Conservation (phyloP, 2,888 invertebrate species). For the Sympetrum striolatum region DNA sequence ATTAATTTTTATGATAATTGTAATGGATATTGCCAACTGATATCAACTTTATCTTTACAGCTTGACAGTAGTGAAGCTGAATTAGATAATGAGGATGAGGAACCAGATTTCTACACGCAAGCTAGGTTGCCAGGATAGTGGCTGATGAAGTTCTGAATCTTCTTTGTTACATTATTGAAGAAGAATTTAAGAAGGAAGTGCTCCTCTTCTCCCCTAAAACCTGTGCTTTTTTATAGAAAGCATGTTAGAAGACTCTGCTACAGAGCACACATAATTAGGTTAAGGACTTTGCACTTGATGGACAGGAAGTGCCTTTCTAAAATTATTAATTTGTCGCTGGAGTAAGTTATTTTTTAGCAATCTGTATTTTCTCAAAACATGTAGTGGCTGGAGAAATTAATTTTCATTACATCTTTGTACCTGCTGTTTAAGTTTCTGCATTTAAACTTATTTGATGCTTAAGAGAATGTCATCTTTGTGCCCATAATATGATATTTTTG, state of each 20-base stretch:
- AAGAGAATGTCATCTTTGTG: background rate
- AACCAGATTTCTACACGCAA: conserved; percentile 94
- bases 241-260: conserved; percentile 45
- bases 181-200: background rate
- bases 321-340: background rate
- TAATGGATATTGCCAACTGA: background rate
- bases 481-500: conserved; percentile 3
- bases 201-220: background rate
- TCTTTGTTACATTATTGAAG: background rate
- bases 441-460: background rate
- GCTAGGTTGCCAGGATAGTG: conserved; percentile 80
- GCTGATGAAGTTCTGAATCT: background rate
- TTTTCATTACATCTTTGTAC: background rate
- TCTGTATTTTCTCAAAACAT: background rate
- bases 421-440: background rate
- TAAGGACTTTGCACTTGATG: background rate
- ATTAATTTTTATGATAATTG: no score
- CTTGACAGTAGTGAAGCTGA: conserved; percentile 86
- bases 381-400: background rate
- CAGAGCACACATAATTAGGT: conserved; percentile 1
- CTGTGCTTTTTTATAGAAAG: background rate
- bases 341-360: conserved; percentile 15
- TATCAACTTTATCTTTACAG: conserved; percentile 60
- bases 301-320: conserved; percentile 26
- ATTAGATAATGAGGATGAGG: conserved; percentile 78